Conservation (phyloP, 2,113 vertebrate genomes). For the Probosciger aterrimus region DNA sequence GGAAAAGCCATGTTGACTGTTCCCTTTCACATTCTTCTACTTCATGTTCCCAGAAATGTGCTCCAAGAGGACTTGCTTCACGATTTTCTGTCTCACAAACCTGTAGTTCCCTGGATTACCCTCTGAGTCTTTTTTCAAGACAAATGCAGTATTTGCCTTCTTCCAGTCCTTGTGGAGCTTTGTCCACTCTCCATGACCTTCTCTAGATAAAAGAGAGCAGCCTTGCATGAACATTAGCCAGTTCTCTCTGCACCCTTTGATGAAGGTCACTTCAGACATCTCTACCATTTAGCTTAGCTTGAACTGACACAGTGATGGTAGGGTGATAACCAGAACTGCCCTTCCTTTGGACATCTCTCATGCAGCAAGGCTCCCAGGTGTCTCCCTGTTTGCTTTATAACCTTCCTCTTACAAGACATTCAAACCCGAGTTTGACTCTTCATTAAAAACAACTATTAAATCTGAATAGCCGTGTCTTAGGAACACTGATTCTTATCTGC, state of each 20-base stretch:
- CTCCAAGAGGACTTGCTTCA: not conserved
- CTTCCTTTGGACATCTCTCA: not conserved
- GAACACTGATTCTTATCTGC: not conserved
- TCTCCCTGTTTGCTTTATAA: not conserved
- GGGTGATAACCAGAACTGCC: not conserved
- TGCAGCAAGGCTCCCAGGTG: not conserved
- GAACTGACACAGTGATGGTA: not conserved
- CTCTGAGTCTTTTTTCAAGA: not conserved
- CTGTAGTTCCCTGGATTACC: not conserved
- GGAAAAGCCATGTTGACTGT: not conserved
- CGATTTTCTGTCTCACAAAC: not conserved
- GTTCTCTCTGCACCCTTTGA: not conserved
- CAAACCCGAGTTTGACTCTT: not conserved
- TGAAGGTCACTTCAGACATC: not conserved
- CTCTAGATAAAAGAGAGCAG: not conserved
- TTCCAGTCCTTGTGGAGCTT: not conserved
- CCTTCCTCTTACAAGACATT: not conserved
- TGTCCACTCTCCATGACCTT: not conserved
- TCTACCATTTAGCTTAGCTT: not conserved
- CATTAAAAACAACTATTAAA: not conserved
- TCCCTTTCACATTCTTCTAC: not conserved
- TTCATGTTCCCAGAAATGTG: not conserved
- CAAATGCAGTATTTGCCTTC: not conserved
- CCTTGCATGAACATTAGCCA: not conserved
- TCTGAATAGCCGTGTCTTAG: not conserved